phyloP scores from a whole-genome alignment of 2,888 invertebrate species.

The Noctua pronuba region DNA sequence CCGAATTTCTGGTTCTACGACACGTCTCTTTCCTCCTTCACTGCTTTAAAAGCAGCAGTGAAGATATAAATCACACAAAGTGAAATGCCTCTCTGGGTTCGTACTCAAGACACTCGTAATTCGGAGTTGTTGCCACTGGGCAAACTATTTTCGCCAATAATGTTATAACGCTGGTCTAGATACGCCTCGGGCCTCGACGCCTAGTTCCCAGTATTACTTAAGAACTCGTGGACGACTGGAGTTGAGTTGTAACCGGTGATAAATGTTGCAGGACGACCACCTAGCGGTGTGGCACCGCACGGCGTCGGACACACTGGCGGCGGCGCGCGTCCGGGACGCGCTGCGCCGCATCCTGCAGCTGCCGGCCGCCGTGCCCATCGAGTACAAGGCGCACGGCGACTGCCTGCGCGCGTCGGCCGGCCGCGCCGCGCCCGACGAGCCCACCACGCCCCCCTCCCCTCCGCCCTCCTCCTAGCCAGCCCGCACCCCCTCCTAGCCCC shows the following conservation, averaged over 20 bases:
- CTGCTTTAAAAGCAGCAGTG: background rate
- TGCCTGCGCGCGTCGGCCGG: conserved; percentile 80
- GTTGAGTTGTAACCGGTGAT: background rate
- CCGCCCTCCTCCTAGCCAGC: conserved; percentile 44
- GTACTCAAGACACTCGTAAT: background rate
- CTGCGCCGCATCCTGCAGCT: conserved; percentile 98
- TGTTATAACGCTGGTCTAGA: background rate
- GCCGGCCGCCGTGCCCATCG: conserved; percentile 97
- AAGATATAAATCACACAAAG: background rate
- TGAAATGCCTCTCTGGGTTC: background rate
- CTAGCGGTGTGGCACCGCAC: conserved; percentile 99
- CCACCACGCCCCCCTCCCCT: conserved; percentile 57
- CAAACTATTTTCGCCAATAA: background rate
- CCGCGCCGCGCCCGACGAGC: conserved; percentile 63
- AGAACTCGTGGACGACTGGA: background rate
- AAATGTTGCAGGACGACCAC: conserved; percentile 95
- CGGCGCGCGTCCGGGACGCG: conserved; percentile 98
- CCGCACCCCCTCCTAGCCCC: background rate
- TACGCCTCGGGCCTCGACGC: background rate
- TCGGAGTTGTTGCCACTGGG: background rate
- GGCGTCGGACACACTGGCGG: conserved; percentile 96
- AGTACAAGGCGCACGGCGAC: conserved; percentile 94
- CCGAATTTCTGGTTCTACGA: background rate
- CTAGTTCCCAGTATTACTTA: background rate
- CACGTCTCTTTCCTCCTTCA: background rate